Base-by-base conservation (phyloP, 2,797 vertebrate species). In the Ataeniobius toweri region DNA sequence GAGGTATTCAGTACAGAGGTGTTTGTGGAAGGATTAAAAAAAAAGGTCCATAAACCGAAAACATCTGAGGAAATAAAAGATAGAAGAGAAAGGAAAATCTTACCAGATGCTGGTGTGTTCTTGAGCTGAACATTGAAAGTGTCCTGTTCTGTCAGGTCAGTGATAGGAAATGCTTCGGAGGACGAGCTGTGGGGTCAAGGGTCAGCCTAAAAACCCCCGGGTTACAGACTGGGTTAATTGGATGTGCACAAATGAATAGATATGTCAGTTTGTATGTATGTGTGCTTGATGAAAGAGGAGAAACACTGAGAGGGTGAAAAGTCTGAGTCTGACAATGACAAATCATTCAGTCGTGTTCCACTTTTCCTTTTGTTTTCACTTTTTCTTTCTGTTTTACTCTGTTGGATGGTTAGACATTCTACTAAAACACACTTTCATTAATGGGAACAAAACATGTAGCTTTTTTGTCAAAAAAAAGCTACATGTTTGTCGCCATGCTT, bases 161-260 rank as follows among this genome's bases (percentile, higher is more conserved):
- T 75, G 77, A 84, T 36, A 26, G 41, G 26, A 71, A 83, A 77
- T 68, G 39, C 83, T 81, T 82, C 71, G 41, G 41, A 80, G 71
- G 75, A 85, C 56, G 77, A 75, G 82, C 70, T 74, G 65, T 63
- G 48, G 83, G 91, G 88, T 89, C 87, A 89, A 77, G 48, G 92
- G 89, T 90, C 75, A 51, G 39, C 76, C 80, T 75, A 69, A 78
- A 84, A 85, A 18, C 76, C 81, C 76, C 58, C 8, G 26, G 83
- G 87, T 89, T 88, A 85, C 50, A 85, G 77, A 80, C 16, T 9
- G 80, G 89, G 86, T 89, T 89, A 88, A 91, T 87, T 90, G 74
- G 86, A 39, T 80, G 77, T 77, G 59, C 65, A 5, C 5, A 61
- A 55, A 18, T 85, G 72, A 77, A 78, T 81, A 70, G 67, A 51